phyloP scores from a whole-genome alignment of 2,113 vertebrate genomes.

The Pollimyrus isidori region DNA sequence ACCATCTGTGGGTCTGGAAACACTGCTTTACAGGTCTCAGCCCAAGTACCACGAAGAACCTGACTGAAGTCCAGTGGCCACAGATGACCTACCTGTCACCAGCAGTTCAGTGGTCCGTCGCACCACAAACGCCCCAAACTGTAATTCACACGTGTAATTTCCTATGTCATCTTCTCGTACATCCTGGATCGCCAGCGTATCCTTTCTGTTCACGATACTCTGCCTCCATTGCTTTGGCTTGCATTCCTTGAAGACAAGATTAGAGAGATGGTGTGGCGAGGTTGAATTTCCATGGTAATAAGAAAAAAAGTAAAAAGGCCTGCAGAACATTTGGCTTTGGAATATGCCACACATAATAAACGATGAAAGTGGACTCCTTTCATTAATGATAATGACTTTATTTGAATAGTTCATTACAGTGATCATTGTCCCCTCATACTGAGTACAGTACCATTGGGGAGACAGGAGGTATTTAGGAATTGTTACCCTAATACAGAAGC shows the following conservation, averaged over 20 bases:
- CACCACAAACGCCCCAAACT: conserved; percentile 88
- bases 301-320: not conserved
- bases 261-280: not conserved
- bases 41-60: not conserved
- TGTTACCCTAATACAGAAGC: conserved; percentile 23
- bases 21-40: not conserved
- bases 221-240: conserved; percentile 83
- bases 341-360: not conserved
- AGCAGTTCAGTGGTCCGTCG: conserved; percentile 89
- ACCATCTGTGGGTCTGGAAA: not conserved
- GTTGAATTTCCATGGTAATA: conserved; percentile 72
- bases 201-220: conserved; percentile 76
- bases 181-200: conserved; percentile 81
- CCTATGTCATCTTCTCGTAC: conserved; percentile 96
- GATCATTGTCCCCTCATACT: not conserved
- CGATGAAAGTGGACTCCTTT: not conserved
- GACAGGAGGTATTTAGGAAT: not conserved
- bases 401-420: not conserved
- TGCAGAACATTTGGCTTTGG: not conserved
- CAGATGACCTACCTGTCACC: conserved; percentile 78
- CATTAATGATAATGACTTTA: not conserved
- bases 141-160: conserved; percentile 96
- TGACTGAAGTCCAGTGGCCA: not conserved
- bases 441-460: not conserved
- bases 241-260: conserved; percentile 68